Conservation (phyloP, 2,888 invertebrate species). For the Ganaspis brasiliensis region DNA sequence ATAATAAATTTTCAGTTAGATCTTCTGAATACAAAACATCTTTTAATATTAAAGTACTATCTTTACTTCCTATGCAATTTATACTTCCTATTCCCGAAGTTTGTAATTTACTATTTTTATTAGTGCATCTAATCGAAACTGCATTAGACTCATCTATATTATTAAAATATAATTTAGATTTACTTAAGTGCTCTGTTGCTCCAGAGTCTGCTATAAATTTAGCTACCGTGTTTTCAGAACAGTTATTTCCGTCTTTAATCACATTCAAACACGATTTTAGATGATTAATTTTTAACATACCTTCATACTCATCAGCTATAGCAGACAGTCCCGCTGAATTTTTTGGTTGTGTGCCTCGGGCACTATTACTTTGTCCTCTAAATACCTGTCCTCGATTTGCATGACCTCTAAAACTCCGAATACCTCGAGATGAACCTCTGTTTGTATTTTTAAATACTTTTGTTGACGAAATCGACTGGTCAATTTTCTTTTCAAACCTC, state of each 20-base stretch:
- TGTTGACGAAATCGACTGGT: background rate
- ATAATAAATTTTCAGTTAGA: conserved; percentile 6
- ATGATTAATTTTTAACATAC: background rate
- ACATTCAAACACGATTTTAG: background rate
- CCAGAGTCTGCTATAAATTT: conserved; percentile 25
- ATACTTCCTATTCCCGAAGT: conserved; percentile 6
- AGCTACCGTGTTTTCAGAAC: background rate
- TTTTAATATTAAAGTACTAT: background rate
- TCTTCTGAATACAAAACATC: background rate
- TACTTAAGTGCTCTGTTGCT: conserved; percentile 8
- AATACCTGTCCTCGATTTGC: background rate
- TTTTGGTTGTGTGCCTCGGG: background rate
- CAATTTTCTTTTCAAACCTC: background rate
- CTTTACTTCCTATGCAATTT: background rate
- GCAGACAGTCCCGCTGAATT: background rate
- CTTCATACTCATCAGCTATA: conserved; percentile 3
- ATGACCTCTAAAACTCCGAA: background rate
- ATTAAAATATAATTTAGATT: no score
- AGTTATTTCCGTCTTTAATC: background rate
- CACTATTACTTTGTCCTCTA: background rate
- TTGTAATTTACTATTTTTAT: conserved; percentile 12
- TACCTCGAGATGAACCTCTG: background rate
- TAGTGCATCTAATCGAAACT: background rate
- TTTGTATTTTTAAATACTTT: background rate
- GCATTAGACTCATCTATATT: background rate